Conservation (phyloP, 1,140 invertebrate genomes). For the Tribolium madens region DNA sequence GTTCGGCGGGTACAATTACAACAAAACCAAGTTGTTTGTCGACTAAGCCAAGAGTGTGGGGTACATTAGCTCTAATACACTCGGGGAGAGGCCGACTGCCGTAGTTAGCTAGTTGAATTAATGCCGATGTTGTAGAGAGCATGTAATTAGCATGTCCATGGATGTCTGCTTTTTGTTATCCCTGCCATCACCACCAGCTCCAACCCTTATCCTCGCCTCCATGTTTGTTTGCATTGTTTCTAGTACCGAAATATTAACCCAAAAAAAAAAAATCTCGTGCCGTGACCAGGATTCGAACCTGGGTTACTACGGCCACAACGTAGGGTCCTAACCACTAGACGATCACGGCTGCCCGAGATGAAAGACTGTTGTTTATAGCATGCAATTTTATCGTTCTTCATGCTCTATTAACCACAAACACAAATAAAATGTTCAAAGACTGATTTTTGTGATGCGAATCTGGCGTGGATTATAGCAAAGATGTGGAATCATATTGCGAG, state of each 20-base stretch:
- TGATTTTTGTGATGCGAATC: constrained; percentile 54
- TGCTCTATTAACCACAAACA: background rate
- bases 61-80: constrained; percentile 63
- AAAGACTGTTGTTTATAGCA: background rate
- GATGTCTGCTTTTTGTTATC: constrained; percentile 60
- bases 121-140: constrained; percentile 62
- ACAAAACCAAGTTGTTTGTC: constrained; percentile 63
- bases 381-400: constrained; percentile 1
- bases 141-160: constrained; percentile 64
- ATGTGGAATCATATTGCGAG: constrained; percentile 59
- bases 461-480: constrained; percentile 56
- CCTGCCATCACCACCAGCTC: constrained; percentile 53
- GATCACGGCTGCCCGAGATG: constrained; percentile 76
- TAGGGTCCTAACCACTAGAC: constrained; percentile 92
- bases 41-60: constrained; percentile 57
- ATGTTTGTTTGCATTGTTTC: constrained; percentile 40
- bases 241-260: background rate
- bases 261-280: constrained; percentile 66
- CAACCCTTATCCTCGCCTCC: constrained; percentile 57
- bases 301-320: constrained; percentile 90
- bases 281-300: constrained; percentile 90
- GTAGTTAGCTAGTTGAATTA: constrained; percentile 64
- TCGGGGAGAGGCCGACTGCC: constrained; percentile 53
- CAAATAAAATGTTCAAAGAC: too few species aligned
- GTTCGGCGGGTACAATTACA: constrained; percentile 62